These are phyloP conservation scores for Microctonus aethiopoides DNA, from an alignment of 2,888 invertebrate genomes.

Conservation along the genomic window DNA sequence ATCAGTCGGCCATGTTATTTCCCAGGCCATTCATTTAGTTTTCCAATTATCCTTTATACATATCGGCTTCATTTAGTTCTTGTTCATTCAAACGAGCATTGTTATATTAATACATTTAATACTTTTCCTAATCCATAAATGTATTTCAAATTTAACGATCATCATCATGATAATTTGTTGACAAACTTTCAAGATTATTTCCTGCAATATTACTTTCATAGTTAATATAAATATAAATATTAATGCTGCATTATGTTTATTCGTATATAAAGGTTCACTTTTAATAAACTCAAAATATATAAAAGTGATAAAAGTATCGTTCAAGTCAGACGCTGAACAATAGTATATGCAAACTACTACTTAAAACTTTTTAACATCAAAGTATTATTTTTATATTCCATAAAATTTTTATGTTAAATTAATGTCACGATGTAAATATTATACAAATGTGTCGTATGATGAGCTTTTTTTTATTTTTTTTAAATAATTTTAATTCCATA, in stretches of 20 bases:
- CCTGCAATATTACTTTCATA: neutral
- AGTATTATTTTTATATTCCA: neutral
- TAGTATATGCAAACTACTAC: neutral
- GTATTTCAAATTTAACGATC: neutral
- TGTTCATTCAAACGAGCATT: neutral
- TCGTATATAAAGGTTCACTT: neutral
- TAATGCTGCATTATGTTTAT: neutral
- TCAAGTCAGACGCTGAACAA: neutral
- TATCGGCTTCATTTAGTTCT: neutral
- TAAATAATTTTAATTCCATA: neutral
- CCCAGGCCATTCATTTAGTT: constrained; percentile 22
- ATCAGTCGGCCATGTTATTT: constrained; percentile 16
- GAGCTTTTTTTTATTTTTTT: neutral
- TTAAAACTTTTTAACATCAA: neutral
- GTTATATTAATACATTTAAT: neutral
- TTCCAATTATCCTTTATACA: constrained; percentile 18
- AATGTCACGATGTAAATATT: neutral
- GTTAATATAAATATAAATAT: neutral
- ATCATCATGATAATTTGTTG: neutral
- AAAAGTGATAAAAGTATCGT: neutral
- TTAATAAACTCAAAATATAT: neutral
- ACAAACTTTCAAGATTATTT: no score
- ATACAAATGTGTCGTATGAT: neutral
- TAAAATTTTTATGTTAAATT: neutral
- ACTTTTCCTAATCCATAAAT: neutral